Percentiles rank a stretch among this genome's conserved stretches.
These are phyloP conservation scores for Botia almorhae DNA, from an alignment of 2,797 vertebrate genomes.

Conservation along the genomic window DNA sequence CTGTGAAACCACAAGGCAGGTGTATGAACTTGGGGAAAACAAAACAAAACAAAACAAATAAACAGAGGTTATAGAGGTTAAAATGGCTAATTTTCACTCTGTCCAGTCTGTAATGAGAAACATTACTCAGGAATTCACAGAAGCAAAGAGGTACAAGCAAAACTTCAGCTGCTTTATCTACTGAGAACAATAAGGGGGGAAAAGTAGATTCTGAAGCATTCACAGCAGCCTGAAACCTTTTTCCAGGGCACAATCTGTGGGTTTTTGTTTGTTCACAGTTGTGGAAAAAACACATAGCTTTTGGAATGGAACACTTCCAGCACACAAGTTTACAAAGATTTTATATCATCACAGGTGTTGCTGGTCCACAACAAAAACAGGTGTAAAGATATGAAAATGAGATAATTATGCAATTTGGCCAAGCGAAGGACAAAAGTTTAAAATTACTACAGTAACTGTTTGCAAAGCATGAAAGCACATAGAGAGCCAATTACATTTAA, in stretches of 20 bases:
- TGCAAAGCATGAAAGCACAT: neutral
- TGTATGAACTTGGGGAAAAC: neutral
- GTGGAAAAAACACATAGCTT: neutral
- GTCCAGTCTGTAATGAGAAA: constrained; percentile 25
- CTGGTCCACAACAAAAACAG: neutral
- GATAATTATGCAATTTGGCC: neutral
- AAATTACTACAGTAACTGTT: neutral
- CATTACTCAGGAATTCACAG: constrained; percentile 31
- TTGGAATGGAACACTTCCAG: neutral
- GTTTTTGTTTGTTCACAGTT: constrained; percentile 21
- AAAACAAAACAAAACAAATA: neutral
- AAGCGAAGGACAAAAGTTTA: neutral
- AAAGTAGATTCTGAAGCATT: neutral
- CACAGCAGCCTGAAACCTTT: neutral
- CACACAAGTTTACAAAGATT: constrained; percentile 29
- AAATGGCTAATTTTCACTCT: constrained; percentile 26
- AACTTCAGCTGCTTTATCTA: neutral
- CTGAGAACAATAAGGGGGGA: neutral
- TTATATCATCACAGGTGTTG: neutral
- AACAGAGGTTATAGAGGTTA: neutral
- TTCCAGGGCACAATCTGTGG: constrained; percentile 7
- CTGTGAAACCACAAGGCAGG: constrained; percentile 3
- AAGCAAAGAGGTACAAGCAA: constrained; percentile 1
- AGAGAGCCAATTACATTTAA: neutral
- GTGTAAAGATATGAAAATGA: neutral